These are phyloP conservation scores for Agonopterix arenella DNA, from an alignment of 2,888 invertebrate genomes.

Conservation along the genomic window DNA sequence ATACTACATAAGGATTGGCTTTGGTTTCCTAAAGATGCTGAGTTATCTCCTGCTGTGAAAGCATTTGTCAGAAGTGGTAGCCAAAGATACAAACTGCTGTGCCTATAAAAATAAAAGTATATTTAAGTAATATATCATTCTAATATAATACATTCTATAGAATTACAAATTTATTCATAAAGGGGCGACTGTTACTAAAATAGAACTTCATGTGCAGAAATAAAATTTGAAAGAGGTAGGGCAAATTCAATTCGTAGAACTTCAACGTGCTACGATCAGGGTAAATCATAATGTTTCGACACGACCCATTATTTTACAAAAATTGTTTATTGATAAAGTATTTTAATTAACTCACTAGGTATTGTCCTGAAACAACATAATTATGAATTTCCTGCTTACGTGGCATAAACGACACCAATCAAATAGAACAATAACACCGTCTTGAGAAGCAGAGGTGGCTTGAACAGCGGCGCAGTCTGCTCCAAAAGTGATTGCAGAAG, in stretches of 20 bases:
- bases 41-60: background rate
- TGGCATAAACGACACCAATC: constrained; percentile 74
- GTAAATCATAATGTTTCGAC: too few species aligned
- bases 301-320: too few species aligned
- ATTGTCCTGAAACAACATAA: too few species aligned
- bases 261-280: too few species aligned
- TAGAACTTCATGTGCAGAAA: background rate
- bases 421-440: constrained; percentile 71
- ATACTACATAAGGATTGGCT: background rate
- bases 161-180: background rate
- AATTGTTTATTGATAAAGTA: too few species aligned
- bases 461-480: constrained; percentile 68
- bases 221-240: background rate
- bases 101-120: constrained; percentile 13
- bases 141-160: background rate
- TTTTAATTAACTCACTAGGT: too few species aligned
- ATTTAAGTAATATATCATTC: background rate
- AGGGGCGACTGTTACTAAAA: background rate
- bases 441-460: constrained; percentile 53
- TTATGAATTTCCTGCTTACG: constrained; percentile 45
- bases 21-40: background rate
- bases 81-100: constrained; percentile 32
- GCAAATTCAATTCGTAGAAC: too few species aligned
- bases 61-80: constrained; percentile 25
- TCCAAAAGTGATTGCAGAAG: constrained; percentile 38